These are phyloP conservation scores for Schizotus pectinicornis DNA, from an alignment of 2,888 invertebrate species.

Conservation along the genomic window DNA sequence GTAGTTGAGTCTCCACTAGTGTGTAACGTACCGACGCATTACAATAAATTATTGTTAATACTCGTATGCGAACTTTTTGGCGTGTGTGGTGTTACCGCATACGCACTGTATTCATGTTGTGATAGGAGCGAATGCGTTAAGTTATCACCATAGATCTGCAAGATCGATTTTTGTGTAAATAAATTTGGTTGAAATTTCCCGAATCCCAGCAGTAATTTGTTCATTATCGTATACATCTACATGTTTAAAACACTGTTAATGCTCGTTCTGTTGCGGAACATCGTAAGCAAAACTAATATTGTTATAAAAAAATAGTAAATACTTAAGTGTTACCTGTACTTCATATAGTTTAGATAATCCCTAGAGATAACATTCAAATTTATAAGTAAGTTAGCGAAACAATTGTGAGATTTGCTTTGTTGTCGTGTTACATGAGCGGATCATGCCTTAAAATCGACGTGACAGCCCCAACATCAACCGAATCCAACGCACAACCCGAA, in stretches of 20 bases:
- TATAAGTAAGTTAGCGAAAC: constrained; percentile 31
- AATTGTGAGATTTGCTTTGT: constrained; percentile 5
- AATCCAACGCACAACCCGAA: background rate
- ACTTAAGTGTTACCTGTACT: constrained; percentile 60
- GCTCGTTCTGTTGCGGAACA: constrained; percentile 52
- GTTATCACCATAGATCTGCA: constrained; percentile 39
- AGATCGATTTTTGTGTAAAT: constrained; percentile 49
- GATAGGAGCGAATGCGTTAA: constrained; percentile 53
- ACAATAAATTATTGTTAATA: constrained; percentile 48
- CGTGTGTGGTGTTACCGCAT: constrained; percentile 29
- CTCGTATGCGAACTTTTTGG: constrained; percentile 30
- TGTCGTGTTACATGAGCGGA: constrained; percentile 1
- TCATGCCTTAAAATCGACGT: background rate
- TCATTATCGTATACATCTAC: constrained; percentile 5
- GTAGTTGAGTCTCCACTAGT: constrained; percentile 3
- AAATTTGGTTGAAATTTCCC: constrained; percentile 44
- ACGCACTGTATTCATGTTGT: constrained; percentile 50
- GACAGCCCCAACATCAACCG: background rate
- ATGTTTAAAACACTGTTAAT: constrained; percentile 53
- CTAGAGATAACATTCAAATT: constrained; percentile 34
- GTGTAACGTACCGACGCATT: constrained; percentile 9
- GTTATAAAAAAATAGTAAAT: constrained; percentile 58
- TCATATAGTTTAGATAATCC: constrained; percentile 63
- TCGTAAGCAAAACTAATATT: constrained; percentile 45
- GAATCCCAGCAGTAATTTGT: constrained; percentile 3